A percentile compares a stretch with the other conserved stretches of the same genome.
phyloP scores from a whole-genome alignment of 2,797 vertebrate species.

The Cuculus canorus region DNA sequence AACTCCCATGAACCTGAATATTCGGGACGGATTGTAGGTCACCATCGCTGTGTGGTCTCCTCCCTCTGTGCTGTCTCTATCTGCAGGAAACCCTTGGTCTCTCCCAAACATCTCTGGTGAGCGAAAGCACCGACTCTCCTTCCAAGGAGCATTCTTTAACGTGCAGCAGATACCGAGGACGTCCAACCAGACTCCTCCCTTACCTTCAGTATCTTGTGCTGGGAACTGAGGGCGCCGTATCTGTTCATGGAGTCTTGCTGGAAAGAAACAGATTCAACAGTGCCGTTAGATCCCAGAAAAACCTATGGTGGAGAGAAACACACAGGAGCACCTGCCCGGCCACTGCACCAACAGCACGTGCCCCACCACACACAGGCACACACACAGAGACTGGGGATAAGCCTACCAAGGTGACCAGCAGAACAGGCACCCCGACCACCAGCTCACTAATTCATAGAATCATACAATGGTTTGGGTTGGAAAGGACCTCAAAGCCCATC shows the following conservation, averaged over 20 bases:
- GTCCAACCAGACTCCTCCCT: background rate
- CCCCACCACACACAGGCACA: background rate
- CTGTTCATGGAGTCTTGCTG: slow-evolving; percentile 82
- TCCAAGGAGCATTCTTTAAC: background rate
- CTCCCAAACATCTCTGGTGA: background rate
- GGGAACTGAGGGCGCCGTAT: slow-evolving; percentile 76
- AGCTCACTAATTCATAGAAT: background rate
- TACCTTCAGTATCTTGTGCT: slow-evolving; percentile 80
- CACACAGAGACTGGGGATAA: accelerated
- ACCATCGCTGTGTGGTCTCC: background rate
- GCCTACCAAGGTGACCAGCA: background rate
- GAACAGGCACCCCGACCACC: accelerated
- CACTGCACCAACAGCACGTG: background rate
- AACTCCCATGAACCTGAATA: background rate
- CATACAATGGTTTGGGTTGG: too few species aligned
- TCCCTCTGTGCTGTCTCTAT: background rate
- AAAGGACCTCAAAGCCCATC: too few species aligned
- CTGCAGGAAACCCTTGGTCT: background rate
- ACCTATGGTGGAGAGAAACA: background rate
- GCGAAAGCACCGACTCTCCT: accelerated
- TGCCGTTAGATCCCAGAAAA: background rate
- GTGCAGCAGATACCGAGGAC: accelerated
- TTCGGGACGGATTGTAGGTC: background rate
- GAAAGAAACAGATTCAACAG: background rate
- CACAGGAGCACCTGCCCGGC: background rate